Conservation (phyloP, 2,888 invertebrate species). For the Hirtodrosophila cameraria region DNA sequence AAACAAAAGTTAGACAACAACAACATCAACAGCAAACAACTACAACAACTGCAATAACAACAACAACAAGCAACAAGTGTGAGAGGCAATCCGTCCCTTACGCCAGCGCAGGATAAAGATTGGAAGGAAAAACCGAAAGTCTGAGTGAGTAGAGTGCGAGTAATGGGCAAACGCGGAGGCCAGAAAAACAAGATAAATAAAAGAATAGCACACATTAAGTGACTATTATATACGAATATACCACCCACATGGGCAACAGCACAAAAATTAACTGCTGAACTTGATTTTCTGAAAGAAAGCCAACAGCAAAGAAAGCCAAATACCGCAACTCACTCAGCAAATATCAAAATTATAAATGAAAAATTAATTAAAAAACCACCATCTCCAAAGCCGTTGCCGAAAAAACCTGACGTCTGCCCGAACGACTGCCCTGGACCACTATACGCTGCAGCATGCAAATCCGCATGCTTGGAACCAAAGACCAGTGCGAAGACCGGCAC, state of each 20-base stretch:
- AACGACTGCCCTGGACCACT: slow-evolving; percentile 18
- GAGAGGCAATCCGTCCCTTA: background rate
- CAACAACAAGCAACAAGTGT: background rate
- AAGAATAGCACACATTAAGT: slow-evolving; percentile 4
- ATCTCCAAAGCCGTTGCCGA: slow-evolving; percentile 12
- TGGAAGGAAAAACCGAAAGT: background rate
- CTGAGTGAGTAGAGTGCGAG: slow-evolving; percentile 3
- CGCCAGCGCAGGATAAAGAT: background rate
- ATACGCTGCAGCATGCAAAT: no score
- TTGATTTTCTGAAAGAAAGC: slow-evolving; percentile 10
- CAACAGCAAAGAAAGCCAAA: slow-evolving; percentile 9
- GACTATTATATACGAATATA: background rate
- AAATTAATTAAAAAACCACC: slow-evolving; percentile 1
- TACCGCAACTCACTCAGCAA: slow-evolving; percentile 10
- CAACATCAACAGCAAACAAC: no score
- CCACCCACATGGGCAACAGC: slow-evolving; percentile 5
- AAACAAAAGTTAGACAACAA: background rate
- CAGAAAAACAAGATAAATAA: background rate
- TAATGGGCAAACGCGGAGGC: background rate
- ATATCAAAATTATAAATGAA: slow-evolving; percentile 6
- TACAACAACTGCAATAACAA: background rate
- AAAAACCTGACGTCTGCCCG: slow-evolving; percentile 2
- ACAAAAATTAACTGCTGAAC: slow-evolving; percentile 5
- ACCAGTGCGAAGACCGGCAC: background rate
- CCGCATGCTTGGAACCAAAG: no score